phyloP scores from a whole-genome alignment of 2,797 vertebrate species.

The Typhlichthys eigenmanni region DNA sequence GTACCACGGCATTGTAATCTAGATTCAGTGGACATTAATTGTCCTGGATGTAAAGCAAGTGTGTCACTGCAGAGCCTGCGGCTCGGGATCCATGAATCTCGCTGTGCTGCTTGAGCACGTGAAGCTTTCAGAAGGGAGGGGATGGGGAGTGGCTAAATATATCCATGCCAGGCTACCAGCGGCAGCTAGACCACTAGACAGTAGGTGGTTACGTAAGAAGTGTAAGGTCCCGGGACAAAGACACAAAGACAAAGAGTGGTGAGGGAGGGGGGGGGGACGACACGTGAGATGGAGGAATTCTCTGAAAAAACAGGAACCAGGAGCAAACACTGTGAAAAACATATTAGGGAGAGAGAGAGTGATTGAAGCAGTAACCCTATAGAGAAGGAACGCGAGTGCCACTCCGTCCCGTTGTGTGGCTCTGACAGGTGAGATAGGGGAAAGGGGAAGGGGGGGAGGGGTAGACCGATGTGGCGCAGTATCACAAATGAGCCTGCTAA shows the following conservation, averaged over 20 bases:
- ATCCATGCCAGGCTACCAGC: slow-evolving; percentile 65
- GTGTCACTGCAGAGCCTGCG: slow-evolving; percentile 84
- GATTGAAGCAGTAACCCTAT: slow-evolving; percentile 10
- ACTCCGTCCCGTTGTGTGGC: slow-evolving; percentile 26
- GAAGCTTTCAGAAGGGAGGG: slow-evolving; percentile 38
- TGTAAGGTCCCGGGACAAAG: slow-evolving; percentile 34
- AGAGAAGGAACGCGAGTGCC: slow-evolving; percentile 12
- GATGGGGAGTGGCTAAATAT: slow-evolving; percentile 67
- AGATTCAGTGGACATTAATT: slow-evolving; percentile 90
- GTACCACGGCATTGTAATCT: slow-evolving; percentile 78
- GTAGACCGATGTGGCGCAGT: slow-evolving; percentile 21
- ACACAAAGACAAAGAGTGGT: not conserved
- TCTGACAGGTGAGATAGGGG: slow-evolving; percentile 39
- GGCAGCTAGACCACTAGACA: slow-evolving; percentile 66
- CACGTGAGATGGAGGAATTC: slow-evolving; percentile 11
- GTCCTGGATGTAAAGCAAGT: slow-evolving; percentile 91
- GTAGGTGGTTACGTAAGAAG: slow-evolving; percentile 67
- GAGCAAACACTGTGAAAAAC: not conserved
- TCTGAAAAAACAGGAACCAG: not conserved
- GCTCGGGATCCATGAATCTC: slow-evolving; percentile 86
- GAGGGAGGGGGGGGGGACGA: not conserved
- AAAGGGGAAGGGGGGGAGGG: not conserved
- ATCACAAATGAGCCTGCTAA: slow-evolving; percentile 45
- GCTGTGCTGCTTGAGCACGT: slow-evolving; percentile 87
- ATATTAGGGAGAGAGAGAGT: not conserved